Evolutionary conservation across 2,113 vertebrate species (phyloP), one percentile per base, ranked within the genome.

Genomic region (Anoplopoma fimbria): DNA sequence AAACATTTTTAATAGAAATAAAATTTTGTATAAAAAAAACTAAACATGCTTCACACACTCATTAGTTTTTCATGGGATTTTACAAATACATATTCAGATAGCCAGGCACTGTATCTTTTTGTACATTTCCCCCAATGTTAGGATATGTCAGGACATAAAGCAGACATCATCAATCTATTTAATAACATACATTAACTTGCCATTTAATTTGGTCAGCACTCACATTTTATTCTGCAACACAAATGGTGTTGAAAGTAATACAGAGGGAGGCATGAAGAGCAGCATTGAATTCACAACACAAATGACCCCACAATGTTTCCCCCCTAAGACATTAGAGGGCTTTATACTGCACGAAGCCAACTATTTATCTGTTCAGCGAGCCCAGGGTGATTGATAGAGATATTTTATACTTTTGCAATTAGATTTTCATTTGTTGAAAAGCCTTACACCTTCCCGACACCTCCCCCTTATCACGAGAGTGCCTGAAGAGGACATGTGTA

Each of bases 1-100:
- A 98, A 99, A 97, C 95, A 96, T 93, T 97, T 97, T 98, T 99
- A 98, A 98, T 98, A 98, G 96, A 99, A 99, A 99, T 96, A 94
- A 94, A 88, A 91, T 82, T 95, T 96, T 96, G 81, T 97, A 97
- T 97, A 96, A 90, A 92, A 91, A 90, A 92, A 94, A 78, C 78
- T 96, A 94, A 95, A 96, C 98, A 99, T 99, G 98, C 97, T 96
- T 96, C 95, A 98, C 97, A 98, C 96, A 96, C 96, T 94, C 95
- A 92, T 92, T 95, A 93, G 87, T 88, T 94, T n/a, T 91, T 94
- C 93, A 95, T 95, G 95, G 93, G 87, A 75, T 95, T 94, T 95
- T 92, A 95, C 94, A 95, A 95, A 95, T 93, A 95, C 94, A 92
- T 95, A 91, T 87, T 96, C 96, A 95, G 95, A 97, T 97, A 97